Conservation (phyloP, 2,113 vertebrate species). For the mouse (Mus musculus) region DNA sequence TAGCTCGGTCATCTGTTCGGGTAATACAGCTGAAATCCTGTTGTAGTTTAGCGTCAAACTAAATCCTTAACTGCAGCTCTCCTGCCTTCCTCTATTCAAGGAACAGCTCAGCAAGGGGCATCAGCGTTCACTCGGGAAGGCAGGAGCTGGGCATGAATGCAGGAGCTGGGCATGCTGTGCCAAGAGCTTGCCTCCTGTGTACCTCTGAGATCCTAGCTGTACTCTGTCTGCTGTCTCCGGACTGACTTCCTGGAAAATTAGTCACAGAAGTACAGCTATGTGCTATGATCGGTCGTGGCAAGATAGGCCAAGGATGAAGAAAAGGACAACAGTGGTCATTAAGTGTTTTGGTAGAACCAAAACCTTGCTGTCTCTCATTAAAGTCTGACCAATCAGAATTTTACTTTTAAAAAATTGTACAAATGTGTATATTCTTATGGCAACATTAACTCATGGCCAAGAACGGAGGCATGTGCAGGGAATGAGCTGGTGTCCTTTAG, state of each 20-base stretch:
- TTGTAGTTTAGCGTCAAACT: background rate
- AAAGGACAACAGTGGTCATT: background rate
- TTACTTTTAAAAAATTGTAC: slow-evolving; percentile 88
- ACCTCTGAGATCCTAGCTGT: background rate
- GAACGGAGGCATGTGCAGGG: slow-evolving; percentile 86
- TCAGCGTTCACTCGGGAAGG: background rate
- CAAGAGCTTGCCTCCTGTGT: background rate
- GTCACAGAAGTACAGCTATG: background rate
- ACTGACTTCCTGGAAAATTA: background rate
- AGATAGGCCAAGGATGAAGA: background rate
- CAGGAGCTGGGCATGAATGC: background rate
- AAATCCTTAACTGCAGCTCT: background rate
- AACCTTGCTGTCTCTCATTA: background rate
- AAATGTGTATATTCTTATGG: slow-evolving; percentile 85
- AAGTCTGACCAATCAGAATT: slow-evolving; percentile 94
- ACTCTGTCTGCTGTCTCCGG: background rate
- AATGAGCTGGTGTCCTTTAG: slow-evolving; percentile 84
- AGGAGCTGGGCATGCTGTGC: background rate
- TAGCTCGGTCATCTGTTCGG: background rate
- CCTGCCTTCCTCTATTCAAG: background rate
- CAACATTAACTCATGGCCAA: slow-evolving; percentile 88
- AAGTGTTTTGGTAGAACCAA: background rate
- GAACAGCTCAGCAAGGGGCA: background rate
- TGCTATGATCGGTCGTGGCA: background rate
- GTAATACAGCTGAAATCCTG: background rate